phyloP scores from a whole-genome alignment of 2,113 vertebrate species.

The Erinaceus europaeus region DNA sequence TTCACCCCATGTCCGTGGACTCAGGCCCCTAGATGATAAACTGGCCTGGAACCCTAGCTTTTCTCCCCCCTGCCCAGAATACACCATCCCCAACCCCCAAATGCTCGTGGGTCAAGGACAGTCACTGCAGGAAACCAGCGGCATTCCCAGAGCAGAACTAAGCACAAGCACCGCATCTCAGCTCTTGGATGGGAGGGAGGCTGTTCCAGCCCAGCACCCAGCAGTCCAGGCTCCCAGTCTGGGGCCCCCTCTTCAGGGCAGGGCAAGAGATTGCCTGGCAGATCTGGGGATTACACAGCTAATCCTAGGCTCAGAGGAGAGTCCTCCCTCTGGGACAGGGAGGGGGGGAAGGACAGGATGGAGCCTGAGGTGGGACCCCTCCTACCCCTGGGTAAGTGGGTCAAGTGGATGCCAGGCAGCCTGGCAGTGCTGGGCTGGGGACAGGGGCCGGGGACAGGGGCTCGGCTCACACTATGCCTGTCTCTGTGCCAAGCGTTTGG shows the following conservation, averaged over 20 bases:
- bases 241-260: neutral
- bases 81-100: neutral
- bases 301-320: slow-evolving; percentile 33
- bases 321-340: neutral
- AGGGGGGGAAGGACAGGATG: neutral
- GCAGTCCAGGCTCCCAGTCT: neutral
- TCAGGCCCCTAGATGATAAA: no score
- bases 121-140: neutral
- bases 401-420: no score
- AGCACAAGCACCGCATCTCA: neutral
- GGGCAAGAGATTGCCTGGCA: neutral
- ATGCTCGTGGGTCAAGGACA: neutral
- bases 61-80: neutral
- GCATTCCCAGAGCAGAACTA: neutral
- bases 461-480: no score
- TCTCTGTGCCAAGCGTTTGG: no score
- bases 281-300: slow-evolving; percentile 52
- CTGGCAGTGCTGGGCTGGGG: no score
- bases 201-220: neutral
- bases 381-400: no score
- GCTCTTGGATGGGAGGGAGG: neutral
- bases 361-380: neutral
- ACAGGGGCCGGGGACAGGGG: no score
- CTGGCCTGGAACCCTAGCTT: neutral
- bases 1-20: no score